Conservation (phyloP, 2,113 vertebrate genomes). For the Gracilinanus agilis region DNA sequence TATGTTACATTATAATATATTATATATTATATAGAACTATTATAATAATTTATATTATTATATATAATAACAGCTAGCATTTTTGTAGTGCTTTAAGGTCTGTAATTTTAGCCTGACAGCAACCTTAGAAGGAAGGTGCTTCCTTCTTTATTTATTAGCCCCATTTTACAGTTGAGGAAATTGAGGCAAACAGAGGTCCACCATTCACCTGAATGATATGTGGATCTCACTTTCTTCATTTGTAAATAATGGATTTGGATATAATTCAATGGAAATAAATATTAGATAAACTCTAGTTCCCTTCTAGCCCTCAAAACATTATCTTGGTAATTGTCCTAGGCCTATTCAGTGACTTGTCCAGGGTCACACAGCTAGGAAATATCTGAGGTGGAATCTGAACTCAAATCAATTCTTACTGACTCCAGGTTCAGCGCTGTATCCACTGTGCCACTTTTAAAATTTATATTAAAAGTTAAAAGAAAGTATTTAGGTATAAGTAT, state of each 20-base stretch:
- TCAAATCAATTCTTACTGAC: not conserved
- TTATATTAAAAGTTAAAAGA: not conserved
- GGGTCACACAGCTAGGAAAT: too few relatives aligned
- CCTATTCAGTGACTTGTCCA: not conserved
- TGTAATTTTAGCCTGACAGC: not conserved
- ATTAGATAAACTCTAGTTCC: not conserved
- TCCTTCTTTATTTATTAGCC: too few relatives aligned
- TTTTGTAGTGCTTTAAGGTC: not conserved
- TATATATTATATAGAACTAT: too few relatives aligned
- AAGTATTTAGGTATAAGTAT: too few relatives aligned
- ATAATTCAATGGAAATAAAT: too few relatives aligned
- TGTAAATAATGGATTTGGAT: not conserved
- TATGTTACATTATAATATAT: too few relatives aligned
- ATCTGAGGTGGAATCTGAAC: too few relatives aligned
- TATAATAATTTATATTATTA: too few relatives aligned
- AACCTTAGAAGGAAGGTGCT: not conserved
- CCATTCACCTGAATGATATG: not conserved
- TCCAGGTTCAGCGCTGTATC: not conserved
- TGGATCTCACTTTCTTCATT: not conserved
- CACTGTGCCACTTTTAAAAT: not conserved
- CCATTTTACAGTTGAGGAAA: not conserved
- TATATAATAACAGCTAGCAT: not conserved
- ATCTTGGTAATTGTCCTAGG: not conserved
- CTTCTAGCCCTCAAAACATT: not conserved
- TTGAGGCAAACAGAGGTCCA: not conserved